phyloP scores from a whole-genome alignment of 2,113 vertebrate genomes.

The Eurypyga helias region DNA sequence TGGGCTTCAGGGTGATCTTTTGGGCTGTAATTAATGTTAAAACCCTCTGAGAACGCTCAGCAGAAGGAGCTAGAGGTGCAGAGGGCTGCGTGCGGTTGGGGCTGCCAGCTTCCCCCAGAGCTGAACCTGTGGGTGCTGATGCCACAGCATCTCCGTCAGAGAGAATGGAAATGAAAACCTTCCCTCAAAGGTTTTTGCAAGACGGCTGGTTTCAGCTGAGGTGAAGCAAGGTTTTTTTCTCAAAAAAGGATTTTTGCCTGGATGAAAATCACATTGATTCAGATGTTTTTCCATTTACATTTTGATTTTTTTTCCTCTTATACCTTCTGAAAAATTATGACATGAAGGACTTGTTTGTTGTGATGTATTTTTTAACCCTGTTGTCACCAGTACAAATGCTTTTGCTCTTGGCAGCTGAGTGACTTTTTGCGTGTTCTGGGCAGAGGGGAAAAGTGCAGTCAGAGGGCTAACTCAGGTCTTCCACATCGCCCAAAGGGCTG shows the following conservation, averaged over 20 bases:
- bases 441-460: background rate
- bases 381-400: background rate
- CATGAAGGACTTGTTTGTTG: background rate
- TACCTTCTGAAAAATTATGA: background rate
- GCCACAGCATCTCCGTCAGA: background rate
- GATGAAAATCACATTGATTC: background rate
- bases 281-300: background rate
- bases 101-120: background rate
- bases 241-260: background rate
- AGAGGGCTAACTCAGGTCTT: background rate
- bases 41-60: background rate
- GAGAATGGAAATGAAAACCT: background rate
- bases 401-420: background rate
- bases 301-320: background rate
- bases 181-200: background rate
- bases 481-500: background rate
- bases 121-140: background rate
- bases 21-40: conserved; percentile 1
- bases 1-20: conserved; percentile 37
- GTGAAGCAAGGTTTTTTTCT: background rate
- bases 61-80: conserved; percentile 6
- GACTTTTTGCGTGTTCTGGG: background rate
- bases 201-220: background rate
- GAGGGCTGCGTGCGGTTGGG: background rate
- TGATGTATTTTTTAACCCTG: background rate